Base-by-base conservation (phyloP, 92 coral and sea anemone genomes). In the Siderastrea radians region DNA sequence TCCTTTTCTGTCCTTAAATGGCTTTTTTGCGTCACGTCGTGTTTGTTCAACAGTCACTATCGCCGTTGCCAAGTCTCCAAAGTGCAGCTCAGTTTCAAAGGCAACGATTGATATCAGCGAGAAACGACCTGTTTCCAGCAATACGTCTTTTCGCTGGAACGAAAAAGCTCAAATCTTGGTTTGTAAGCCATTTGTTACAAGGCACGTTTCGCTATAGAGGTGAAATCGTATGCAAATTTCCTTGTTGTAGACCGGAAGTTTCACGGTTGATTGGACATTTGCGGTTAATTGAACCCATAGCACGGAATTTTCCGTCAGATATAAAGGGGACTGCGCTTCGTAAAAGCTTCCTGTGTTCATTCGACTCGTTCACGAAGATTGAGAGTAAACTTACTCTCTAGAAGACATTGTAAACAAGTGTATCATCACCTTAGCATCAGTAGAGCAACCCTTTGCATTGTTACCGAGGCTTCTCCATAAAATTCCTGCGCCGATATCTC, bases 21-120 rank as follows among this genome's bases (percentile, higher is more conserved):
- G 93, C 60, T 49, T 43, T 68, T 80, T 86, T 86, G 74, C 93
- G 93, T 90, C 90, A 90, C 53, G 63, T 6, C 53, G 62, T 68
- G 83, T 90, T 86, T 86, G 84, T 67, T 65, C 82, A 86, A 50
- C 86, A 82, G 78, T 82, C 51, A 75, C 66, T 68, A 38, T 26
- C 53, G 53, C 14, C 47, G 46, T 57, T 16, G 43, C 19, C 49
- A 59, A 15, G 10, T 45, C 38, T 72, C 55, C 76, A 72, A 6
- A 3, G 84, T 53, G 13, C 49, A 13, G 1, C 13, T 49, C 5
- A 3, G 19, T 59, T 26, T 61, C 16, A 14, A 58, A 6, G 17
- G 49, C 70, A 7, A 44, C 43, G 19, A n/a, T 14, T 59, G 52
- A 14, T 72, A 26, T 0, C 19, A 3, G 13, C 4, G 47, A 43